A percentile compares a stretch with the other conserved stretches of the same genome.
Conservation (phyloP, 2,888 invertebrate species). For the Cheiracanthium punctorium region DNA sequence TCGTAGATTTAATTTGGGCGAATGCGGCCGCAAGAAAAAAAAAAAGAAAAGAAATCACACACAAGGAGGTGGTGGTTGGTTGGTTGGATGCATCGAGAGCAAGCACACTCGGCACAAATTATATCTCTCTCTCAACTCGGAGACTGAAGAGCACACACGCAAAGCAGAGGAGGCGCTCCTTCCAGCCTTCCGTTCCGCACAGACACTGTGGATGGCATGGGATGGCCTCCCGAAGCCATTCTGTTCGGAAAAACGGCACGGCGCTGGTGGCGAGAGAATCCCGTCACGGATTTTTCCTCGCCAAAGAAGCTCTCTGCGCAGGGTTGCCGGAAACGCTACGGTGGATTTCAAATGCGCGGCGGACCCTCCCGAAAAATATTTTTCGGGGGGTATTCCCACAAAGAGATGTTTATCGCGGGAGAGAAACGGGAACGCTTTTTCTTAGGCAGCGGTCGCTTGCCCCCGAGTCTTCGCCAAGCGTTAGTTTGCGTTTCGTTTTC, state of each 20-base stretch:
- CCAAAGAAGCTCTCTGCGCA: conserved; percentile 20
- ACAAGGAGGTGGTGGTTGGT: not conserved
- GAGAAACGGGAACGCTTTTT: too few relatives aligned
- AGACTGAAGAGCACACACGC: not conserved
- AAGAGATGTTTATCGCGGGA: not conserved
- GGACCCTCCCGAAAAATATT: too few relatives aligned
- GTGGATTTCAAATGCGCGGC: not conserved
- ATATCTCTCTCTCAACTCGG: too few relatives aligned
- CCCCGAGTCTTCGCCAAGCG: not conserved
- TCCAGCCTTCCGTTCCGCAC: conserved; percentile 43
- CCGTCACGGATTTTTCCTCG: conserved; percentile 35
- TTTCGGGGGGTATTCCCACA: not conserved
- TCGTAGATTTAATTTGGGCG: conserved; percentile 11
- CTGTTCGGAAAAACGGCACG: conserved; percentile 34
- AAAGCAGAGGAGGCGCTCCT: conserved; percentile 1
- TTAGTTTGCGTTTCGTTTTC: conserved; percentile 9
- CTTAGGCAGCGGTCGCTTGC: too few relatives aligned
- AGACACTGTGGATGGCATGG: conserved; percentile 37
- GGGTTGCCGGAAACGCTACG: conserved; percentile 30
- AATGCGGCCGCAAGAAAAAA: conserved; percentile 5
- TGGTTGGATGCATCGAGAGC: too few relatives aligned
- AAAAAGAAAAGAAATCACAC: too few relatives aligned
- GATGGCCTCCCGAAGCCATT: conserved; percentile 28
- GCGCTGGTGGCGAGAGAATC: conserved; percentile 20
- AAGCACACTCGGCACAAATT: too few relatives aligned